phyloP scores from a whole-genome alignment of 2,888 invertebrate species.

The Tiliacea citrago region DNA sequence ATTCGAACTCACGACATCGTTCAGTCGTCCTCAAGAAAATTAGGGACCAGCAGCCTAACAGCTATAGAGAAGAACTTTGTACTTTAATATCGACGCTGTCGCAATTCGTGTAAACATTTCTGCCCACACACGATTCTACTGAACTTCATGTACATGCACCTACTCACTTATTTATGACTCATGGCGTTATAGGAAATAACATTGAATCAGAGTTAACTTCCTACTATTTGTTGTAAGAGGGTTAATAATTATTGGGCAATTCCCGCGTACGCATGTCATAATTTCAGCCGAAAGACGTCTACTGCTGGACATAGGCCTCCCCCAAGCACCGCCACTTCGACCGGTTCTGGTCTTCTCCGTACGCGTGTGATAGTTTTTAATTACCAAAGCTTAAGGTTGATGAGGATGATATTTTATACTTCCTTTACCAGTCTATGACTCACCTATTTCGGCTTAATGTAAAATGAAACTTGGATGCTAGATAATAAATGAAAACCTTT shows the following conservation, averaged over 20 bases:
- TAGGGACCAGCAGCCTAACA: too few relatives aligned
- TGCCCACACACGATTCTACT: background rate
- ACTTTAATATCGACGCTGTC: background rate
- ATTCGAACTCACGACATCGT: too few relatives aligned
- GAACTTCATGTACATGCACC: background rate
- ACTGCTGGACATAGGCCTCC: background rate
- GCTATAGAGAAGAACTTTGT: background rate
- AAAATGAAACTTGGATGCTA: too few relatives aligned
- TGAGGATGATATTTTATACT: too few relatives aligned
- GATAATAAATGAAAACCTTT: too few relatives aligned
- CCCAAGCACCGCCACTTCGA: background rate
- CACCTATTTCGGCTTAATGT: too few relatives aligned
- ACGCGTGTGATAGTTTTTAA: too few relatives aligned
- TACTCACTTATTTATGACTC: background rate
- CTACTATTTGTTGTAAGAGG: background rate
- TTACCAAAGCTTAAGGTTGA: too few relatives aligned
- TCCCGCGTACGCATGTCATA: background rate
- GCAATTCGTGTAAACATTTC: background rate
- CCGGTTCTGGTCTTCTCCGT: background rate
- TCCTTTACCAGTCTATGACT: too few relatives aligned
- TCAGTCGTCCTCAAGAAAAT: too few relatives aligned
- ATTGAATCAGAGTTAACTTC: constrained; percentile 9
- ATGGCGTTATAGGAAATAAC: background rate
- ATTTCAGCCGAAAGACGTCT: background rate
- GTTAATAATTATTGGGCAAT: background rate